These are phyloP conservation scores for Drosophila cracens DNA, from an alignment of 2,888 invertebrate genomes.

Conservation along the genomic window DNA sequence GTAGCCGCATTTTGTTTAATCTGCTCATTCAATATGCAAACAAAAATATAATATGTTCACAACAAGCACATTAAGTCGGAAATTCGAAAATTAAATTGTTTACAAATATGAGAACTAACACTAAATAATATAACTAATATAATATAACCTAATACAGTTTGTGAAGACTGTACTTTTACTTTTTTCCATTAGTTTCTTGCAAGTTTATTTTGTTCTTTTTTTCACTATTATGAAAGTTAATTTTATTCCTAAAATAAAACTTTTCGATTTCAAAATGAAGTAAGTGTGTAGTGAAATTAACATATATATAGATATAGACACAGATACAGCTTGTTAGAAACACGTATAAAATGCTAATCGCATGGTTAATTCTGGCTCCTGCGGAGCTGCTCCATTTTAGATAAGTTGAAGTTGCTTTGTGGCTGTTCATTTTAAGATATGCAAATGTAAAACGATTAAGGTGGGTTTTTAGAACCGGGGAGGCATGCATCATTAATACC, in stretches of 20 bases:
- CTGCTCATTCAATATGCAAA: slow-evolving; percentile 10
- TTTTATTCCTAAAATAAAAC: too few species aligned
- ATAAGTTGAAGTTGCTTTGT: slow-evolving; percentile 30
- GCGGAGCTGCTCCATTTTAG: slow-evolving; percentile 55
- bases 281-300: not conserved
- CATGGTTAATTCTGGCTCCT: slow-evolving; percentile 10
- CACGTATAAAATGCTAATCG: slow-evolving; percentile 23
- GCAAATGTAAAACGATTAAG: slow-evolving; percentile 32
- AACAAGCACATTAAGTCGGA: slow-evolving; percentile 13
- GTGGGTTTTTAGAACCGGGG: not conserved
- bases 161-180: not conserved
- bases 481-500: slow-evolving; percentile 21
- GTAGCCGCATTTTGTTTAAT: slow-evolving; percentile 18
- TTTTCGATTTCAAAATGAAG: not conserved
- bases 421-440: slow-evolving; percentile 26
- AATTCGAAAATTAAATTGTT: not conserved
- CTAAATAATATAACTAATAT: not conserved
- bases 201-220: not conserved
- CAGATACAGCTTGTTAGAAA: slow-evolving; percentile 5
- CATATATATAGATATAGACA: not conserved
- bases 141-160: not conserved
- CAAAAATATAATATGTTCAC: not conserved
- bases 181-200: not conserved
- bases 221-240: not conserved
- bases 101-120: not conserved